Evolutionary conservation across 2,113 vertebrate genomes (phyloP).

Genomic region (Petroica traversi): DNA sequence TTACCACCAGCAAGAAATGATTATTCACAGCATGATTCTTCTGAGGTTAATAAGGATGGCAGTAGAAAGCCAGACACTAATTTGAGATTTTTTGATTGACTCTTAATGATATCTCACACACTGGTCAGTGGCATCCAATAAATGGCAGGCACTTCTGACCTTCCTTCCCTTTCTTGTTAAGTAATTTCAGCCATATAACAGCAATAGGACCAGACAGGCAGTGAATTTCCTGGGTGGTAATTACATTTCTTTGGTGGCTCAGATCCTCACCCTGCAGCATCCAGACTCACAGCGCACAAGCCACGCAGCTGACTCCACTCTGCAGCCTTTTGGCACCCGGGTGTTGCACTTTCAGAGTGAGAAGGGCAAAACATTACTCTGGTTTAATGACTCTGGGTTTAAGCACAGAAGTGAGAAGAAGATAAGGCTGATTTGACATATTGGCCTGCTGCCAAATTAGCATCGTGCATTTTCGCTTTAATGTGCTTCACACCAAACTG

Average conservation of each 20-base stretch:
- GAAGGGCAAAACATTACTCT: neutral
- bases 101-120: neutral
- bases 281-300: neutral
- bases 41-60: slow-evolving; percentile 30
- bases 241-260: neutral
- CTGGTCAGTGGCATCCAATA: slow-evolving; percentile 10
- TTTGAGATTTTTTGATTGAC: slow-evolving; percentile 8
- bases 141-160: neutral
- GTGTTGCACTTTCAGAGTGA: neutral
- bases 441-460: neutral
- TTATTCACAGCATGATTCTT: slow-evolving; percentile 25
- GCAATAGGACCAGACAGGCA: neutral
- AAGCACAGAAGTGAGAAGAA: neutral
- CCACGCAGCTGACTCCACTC: neutral
- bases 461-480: neutral
- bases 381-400: neutral
- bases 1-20: slow-evolving; percentile 9
- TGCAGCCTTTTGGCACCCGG: neutral
- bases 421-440: neutral
- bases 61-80: slow-evolving; percentile 7
- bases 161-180: slow-evolving; percentile 15
- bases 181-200: neutral
- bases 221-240: slow-evolving; percentile 27
- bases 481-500: neutral
- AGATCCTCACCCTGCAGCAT: neutral